A percentile compares a stretch with the other conserved stretches of the same genome.
These are phyloP conservation scores for Caenorhabditis afra DNA, from an alignment of 2,888 invertebrate genomes.

Conservation along the genomic window DNA sequence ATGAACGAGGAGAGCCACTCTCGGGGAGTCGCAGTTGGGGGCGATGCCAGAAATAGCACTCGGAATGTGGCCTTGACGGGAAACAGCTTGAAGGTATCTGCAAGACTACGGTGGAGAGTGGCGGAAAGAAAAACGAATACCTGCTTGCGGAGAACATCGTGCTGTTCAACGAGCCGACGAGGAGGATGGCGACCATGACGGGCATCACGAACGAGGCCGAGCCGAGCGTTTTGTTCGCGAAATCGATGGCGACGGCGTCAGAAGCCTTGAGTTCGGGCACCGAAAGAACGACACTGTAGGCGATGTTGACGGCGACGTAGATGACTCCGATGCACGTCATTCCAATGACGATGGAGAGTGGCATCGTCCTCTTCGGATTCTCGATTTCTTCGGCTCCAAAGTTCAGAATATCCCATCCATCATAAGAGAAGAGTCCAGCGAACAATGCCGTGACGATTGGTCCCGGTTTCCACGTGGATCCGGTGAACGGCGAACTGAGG, in stretches of 20 bases:
- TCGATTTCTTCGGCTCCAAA: constrained; percentile 78
- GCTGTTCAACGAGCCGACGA: constrained; percentile 77
- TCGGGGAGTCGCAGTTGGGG: constrained; percentile 71
- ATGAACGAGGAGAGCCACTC: constrained; percentile 77
- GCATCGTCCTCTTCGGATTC: constrained; percentile 77
- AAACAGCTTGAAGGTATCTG: constrained; percentile 75
- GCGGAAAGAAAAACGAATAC: constrained; percentile 28
- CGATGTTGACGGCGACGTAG: constrained; percentile 74
- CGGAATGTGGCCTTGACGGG: constrained; percentile 75
- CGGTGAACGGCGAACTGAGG: constrained; percentile 61
- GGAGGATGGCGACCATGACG: constrained; percentile 75
- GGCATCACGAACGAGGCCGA: constrained; percentile 73
- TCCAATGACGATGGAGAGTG: constrained; percentile 77
- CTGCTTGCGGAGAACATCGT: constrained; percentile 78
- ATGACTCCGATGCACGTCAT: constrained; percentile 75
- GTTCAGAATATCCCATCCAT: constrained; percentile 80
- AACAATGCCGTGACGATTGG: constrained; percentile 74
- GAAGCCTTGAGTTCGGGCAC: constrained; percentile 66
- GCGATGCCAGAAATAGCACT: constrained; percentile 74
- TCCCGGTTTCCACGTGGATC: constrained; percentile 57
- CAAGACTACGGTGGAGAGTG: not conserved
- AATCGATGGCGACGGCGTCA: constrained; percentile 76
- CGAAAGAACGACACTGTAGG: constrained; percentile 75
- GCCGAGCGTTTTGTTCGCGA: constrained; percentile 73
- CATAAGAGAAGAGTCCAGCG: constrained; percentile 74